Conservation (phyloP, 2,113 vertebrate species). For the Hyperoodon ampullatus region DNA sequence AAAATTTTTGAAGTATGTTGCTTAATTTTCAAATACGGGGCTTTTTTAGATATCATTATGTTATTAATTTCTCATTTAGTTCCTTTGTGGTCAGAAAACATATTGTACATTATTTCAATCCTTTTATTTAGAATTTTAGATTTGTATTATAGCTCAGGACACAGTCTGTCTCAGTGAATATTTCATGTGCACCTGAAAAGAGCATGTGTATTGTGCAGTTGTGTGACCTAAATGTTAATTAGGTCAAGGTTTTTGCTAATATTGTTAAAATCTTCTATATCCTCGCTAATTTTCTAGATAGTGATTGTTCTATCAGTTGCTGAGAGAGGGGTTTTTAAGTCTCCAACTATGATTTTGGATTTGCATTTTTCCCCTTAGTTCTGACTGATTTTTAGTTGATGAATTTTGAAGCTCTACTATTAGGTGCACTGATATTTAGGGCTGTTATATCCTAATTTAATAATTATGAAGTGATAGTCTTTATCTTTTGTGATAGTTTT, state of each 20-base stretch:
- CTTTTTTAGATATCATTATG: background rate
- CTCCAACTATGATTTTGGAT: background rate
- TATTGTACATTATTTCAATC: background rate
- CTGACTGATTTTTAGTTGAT: background rate
- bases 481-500: background rate
- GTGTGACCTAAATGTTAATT: background rate
- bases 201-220: background rate
- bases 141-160: background rate
- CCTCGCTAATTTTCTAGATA: background rate
- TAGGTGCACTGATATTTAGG: background rate
- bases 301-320: background rate
- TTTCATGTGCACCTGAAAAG: background rate
- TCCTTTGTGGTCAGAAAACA: background rate
- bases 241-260: background rate
- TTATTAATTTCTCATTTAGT: conserved; percentile 6
- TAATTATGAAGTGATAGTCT: background rate
- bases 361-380: background rate
- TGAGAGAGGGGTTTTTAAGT: background rate
- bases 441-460: background rate
- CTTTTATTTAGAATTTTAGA: background rate
- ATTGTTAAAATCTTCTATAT: background rate
- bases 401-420: background rate
- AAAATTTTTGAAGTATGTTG: background rate
- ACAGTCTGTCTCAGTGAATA: background rate
- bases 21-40: background rate